phyloP scores from a whole-genome alignment of 2,797 vertebrate genomes.

The Smutsia temminckii region DNA sequence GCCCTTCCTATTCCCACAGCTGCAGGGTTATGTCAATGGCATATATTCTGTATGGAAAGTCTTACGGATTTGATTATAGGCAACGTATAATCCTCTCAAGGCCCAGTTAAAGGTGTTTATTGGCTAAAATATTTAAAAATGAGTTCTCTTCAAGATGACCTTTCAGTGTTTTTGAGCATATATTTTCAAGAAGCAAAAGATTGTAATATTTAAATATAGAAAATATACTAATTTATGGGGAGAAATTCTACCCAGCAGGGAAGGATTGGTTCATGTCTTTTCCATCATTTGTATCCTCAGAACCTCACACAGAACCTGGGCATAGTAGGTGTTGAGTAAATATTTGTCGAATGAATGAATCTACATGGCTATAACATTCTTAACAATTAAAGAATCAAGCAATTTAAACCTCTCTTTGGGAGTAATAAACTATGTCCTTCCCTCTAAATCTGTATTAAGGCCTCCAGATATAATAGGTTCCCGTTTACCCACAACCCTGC shows the following conservation, averaged over 20 bases:
- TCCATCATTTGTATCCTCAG: background rate
- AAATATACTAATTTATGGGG: background rate
- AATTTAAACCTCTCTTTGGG: background rate
- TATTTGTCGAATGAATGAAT: conserved; percentile 13
- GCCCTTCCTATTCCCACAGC: background rate
- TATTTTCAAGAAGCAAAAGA: background rate
- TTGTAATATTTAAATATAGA: background rate
- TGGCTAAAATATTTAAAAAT: background rate
- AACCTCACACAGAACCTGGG: background rate
- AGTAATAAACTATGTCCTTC: background rate
- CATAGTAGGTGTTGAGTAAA: background rate
- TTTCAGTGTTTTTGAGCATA: background rate
- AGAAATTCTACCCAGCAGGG: background rate
- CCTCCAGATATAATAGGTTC: background rate
- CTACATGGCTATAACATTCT: background rate
- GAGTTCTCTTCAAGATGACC: background rate
- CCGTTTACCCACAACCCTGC: background rate
- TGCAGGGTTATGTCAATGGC: background rate
- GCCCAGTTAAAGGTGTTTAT: background rate
- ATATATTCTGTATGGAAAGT: background rate
- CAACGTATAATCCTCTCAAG: background rate
- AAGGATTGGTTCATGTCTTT: background rate
- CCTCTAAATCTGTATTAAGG: background rate
- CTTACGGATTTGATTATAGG: background rate
- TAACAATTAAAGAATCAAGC: background rate